Percentiles rank a stretch among this genome's conserved stretches.
Conservation (phyloP, 2,797 vertebrate species). For the Mormyrops boulengeri region DNA sequence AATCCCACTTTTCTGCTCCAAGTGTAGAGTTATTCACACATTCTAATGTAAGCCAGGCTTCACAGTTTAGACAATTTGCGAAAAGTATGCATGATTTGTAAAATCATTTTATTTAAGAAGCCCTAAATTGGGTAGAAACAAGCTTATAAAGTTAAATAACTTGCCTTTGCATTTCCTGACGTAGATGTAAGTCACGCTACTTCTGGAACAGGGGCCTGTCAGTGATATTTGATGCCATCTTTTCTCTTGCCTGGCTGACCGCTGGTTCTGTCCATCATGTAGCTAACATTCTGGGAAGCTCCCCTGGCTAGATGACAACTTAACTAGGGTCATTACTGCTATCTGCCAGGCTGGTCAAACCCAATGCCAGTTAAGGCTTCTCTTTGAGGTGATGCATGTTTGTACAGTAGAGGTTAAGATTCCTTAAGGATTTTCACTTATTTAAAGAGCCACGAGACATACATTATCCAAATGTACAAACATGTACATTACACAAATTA, state of each 20-base stretch:
- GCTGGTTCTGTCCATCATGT: neutral
- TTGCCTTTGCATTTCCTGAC: neutral
- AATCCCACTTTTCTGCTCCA: neutral
- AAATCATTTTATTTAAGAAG: neutral
- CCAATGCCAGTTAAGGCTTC: neutral
- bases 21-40: neutral
- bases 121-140: neutral
- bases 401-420: neutral
- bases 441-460: neutral
- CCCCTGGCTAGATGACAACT: neutral
- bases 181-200: neutral
- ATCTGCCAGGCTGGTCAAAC: neutral
- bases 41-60: neutral
- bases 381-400: neutral
- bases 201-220: neutral
- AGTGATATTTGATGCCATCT: neutral
- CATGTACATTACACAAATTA: neutral
- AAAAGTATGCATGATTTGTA: neutral
- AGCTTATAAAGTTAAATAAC: neutral
- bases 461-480: neutral
- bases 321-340: neutral
- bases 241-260: neutral
- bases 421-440: neutral
- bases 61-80: neutral
- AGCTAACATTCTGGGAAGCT: neutral